Percentiles rank a stretch among this genome's conserved stretches.
Conservation (phyloP, 2,888 invertebrate species). For the Hylaea fasciaria region DNA sequence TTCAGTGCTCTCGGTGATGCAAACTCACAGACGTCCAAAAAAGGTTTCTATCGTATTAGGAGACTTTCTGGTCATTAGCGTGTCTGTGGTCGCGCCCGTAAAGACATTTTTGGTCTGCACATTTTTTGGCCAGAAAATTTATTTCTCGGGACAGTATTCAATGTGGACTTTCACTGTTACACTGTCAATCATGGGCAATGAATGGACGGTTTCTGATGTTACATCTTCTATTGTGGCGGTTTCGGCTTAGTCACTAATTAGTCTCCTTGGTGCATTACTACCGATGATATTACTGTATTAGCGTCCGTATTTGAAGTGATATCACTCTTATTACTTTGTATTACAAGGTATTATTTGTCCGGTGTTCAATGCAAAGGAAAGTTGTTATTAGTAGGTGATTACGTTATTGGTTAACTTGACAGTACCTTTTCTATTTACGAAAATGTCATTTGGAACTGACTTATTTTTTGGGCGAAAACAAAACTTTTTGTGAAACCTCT, state of each 20-base stretch:
- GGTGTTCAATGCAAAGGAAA: background rate
- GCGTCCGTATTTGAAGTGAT: slow-evolving; percentile 6
- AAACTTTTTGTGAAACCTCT: too few species aligned
- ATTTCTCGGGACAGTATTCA: slow-evolving; percentile 62
- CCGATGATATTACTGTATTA: slow-evolving; percentile 22
- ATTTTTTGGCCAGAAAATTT: slow-evolving; percentile 66
- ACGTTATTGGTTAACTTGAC: background rate
- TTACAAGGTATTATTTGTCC: background rate
- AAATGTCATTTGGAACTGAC: too few species aligned
- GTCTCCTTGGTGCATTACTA: slow-evolving; percentile 25
- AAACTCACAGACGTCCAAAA: slow-evolving; percentile 55
- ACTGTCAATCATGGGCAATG: slow-evolving; percentile 66
- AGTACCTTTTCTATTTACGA: too few species aligned
- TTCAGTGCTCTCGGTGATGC: slow-evolving; percentile 43
- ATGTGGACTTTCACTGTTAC: slow-evolving; percentile 73
- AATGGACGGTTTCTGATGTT: slow-evolving; percentile 64
- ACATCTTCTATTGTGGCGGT: slow-evolving; percentile 58
- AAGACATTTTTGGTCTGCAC: slow-evolving; percentile 53
- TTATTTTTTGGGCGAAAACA: too few species aligned
- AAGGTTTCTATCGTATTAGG: slow-evolving; percentile 56
- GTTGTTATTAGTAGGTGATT: slow-evolving; percentile 1
- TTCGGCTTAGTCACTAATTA: slow-evolving; percentile 43
- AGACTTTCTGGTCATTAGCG: slow-evolving; percentile 77
- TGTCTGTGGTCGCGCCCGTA: slow-evolving; percentile 65
- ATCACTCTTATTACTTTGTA: slow-evolving; percentile 10